These are phyloP conservation scores for Dunckerocampus dactyliophorus DNA, from an alignment of 2,113 vertebrate species.

Conservation along the genomic window DNA sequence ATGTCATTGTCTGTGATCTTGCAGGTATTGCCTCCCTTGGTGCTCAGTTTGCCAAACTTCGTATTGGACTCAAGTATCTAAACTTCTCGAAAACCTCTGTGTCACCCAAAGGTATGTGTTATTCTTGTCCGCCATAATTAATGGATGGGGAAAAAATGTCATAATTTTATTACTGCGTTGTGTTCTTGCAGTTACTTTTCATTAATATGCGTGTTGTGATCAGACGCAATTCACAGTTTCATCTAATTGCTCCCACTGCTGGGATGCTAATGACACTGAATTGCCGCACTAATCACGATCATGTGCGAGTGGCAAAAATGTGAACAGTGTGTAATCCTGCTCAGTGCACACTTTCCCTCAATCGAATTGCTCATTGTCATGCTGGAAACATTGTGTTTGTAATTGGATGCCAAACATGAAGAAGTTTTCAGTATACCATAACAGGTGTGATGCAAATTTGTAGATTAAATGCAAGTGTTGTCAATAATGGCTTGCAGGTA, in stretches of 20 bases:
- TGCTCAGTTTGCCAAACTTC: slow-evolving; percentile 91
- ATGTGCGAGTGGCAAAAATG: background rate
- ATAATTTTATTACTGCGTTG: background rate
- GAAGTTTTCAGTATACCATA: slow-evolving; percentile 2
- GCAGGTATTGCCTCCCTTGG: slow-evolving; percentile 87
- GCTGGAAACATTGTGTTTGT: background rate
- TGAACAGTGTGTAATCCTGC: slow-evolving; percentile 7
- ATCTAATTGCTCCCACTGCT: slow-evolving; percentile 4
- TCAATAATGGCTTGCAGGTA: slow-evolving; percentile 13
- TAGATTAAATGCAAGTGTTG: slow-evolving; percentile 8
- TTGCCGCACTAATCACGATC: slow-evolving; percentile 7
- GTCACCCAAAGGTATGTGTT: slow-evolving; percentile 88
- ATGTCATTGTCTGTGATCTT: background rate
- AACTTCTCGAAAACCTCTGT: slow-evolving; percentile 95
- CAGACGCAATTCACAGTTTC: slow-evolving; percentile 14
- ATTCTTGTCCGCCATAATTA: background rate
- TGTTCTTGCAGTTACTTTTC: slow-evolving; percentile 1
- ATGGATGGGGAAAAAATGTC: background rate
- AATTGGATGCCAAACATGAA: slow-evolving; percentile 2
- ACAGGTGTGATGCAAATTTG: background rate
- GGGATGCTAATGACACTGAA: slow-evolving; percentile 23
- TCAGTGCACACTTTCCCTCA: background rate
- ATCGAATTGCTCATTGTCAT: background rate
- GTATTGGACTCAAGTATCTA: slow-evolving; percentile 88
- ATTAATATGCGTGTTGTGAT: background rate